These are phyloP conservation scores for Sciaenops ocellatus DNA, from an alignment of 2,797 vertebrate genomes.

Conservation along the genomic window DNA sequence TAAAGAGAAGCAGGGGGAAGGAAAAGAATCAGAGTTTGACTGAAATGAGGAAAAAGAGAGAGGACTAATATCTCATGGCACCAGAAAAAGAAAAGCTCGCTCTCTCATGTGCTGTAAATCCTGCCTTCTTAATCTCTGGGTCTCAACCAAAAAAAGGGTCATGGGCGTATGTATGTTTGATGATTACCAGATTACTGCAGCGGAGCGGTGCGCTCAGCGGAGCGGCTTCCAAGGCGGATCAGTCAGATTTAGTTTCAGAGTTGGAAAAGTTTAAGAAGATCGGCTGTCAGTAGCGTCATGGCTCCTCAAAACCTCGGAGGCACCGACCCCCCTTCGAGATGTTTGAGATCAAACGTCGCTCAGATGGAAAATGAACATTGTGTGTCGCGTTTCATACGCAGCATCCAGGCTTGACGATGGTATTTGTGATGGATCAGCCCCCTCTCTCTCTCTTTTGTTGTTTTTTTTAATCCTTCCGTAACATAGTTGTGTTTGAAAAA, in stretches of 20 bases:
- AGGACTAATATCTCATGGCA: conserved; percentile 62
- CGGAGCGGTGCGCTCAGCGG: not conserved
- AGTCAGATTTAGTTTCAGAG: conserved; percentile 66
- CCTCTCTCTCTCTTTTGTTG: not conserved
- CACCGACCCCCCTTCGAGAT: conserved; percentile 9
- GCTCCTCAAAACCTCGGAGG: conserved; percentile 35
- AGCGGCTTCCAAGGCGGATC: conserved; percentile 47
- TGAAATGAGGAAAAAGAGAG: conserved; percentile 33
- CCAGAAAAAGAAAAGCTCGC: conserved; percentile 31
- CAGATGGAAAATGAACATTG: conserved; percentile 60
- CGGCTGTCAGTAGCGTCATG: conserved; percentile 58
- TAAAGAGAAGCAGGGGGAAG: conserved; percentile 37
- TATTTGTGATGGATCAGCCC: conserved; percentile 36
- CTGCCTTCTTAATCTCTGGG: conserved; percentile 63
- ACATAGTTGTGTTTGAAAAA: conserved; percentile 34
- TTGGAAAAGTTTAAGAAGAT: conserved; percentile 61
- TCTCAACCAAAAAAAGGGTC: conserved; percentile 38
- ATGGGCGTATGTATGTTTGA: conserved; percentile 45
- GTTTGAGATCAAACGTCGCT: conserved; percentile 49
- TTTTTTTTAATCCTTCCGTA: not conserved
- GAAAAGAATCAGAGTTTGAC: conserved; percentile 38
- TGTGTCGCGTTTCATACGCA: conserved; percentile 55
- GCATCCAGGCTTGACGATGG: conserved; percentile 17
- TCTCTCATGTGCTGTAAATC: conserved; percentile 51
- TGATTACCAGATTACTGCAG: conserved; percentile 69